Evolutionary conservation across 1,140 invertebrate genomes (phyloP), one percentile per base, ranked within the genome.

Genomic region (Wiebesia pumilae): DNA sequence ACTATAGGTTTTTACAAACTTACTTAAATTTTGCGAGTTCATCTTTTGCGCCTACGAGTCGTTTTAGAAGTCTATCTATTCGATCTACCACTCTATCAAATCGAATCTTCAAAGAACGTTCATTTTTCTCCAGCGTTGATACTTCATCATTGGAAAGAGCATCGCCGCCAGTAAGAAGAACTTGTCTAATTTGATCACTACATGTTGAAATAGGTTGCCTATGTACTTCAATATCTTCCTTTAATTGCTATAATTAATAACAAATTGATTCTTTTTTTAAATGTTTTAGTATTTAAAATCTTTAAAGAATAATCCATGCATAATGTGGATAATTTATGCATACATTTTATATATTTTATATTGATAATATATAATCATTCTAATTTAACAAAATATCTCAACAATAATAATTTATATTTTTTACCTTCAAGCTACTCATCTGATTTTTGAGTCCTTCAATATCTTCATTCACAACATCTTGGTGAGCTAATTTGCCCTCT

Each of bases 211-310:
- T 96, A 58, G 97, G 96, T 54, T 98, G 96, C 89, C 96, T 96
- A 92, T 99, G 97, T 71, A 96, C 95, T 89, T 98, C 97, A 33
- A 99, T 94, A 91, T 99, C 98, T 91, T 98, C 97, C 92, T 98
- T 98, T 85, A 99, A 96, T 92, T 97, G 96, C 97, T 98, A 92
- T 1, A 91, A 91, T 75, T 84, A 30, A 51, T 38, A 80, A n/a
- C n/a, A n/a, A n/a, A n/a, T n/a, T n/a, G n/a, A n/a, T n/a, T n/a
- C n/a, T n/a, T n/a, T n/a, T n/a, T n/a, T n/a, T n/a, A n/a, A n/a
- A n/a, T n/a, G n/a, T n/a, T n/a, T n/a, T n/a, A n/a, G n/a, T n/a
- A n/a, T n/a, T n/a, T n/a, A n/a, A n/a, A n/a, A n/a, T n/a, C n/a
- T n/a, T n/a, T n/a, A n/a, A n/a, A n/a, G n/a, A n/a, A n/a, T n/a